Conservation (phyloP, 2,888 invertebrate species). For the Nipponacmea schrenckii region DNA sequence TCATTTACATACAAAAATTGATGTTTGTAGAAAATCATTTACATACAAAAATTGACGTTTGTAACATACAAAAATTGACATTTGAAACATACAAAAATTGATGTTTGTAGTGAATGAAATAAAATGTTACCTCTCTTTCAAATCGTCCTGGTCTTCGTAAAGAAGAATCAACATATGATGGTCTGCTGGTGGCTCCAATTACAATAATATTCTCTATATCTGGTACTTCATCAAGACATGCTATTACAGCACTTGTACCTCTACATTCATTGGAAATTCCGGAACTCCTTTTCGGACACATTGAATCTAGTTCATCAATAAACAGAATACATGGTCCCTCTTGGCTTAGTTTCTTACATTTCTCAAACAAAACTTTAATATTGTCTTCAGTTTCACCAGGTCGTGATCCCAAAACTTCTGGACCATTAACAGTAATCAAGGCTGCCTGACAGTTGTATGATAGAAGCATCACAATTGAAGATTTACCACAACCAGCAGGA, state of each 20-base stretch:
- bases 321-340: conserved; percentile 67
- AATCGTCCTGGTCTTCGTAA: conserved; percentile 72
- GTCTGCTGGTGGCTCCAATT: conserved; percentile 72
- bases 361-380: conserved; percentile 69
- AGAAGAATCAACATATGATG: conserved; percentile 70
- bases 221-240: conserved; percentile 70
- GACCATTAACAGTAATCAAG: conserved; percentile 69
- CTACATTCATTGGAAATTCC: conserved; percentile 63
- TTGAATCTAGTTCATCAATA: conserved; percentile 68
- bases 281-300: conserved; percentile 49
- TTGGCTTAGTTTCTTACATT: conserved; percentile 65
- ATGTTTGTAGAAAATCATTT: too few species aligned
- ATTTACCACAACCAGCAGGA: conserved; percentile 63
- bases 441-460: conserved; percentile 68
- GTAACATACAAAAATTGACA: too few species aligned
- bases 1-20: too few species aligned
- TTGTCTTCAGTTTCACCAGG: conserved; percentile 72
- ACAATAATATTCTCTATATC: conserved; percentile 68
- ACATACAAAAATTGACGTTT: too few species aligned
- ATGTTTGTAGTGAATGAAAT: too few species aligned
- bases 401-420: conserved; percentile 69
- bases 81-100: too few species aligned
- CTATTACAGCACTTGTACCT: conserved; percentile 69
- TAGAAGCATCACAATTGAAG: conserved; percentile 78
- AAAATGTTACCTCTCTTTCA: conserved; percentile 70